These are phyloP conservation scores for Eupeodes latifasciatus DNA, from an alignment of 2,888 invertebrate species.

Conservation along the genomic window DNA sequence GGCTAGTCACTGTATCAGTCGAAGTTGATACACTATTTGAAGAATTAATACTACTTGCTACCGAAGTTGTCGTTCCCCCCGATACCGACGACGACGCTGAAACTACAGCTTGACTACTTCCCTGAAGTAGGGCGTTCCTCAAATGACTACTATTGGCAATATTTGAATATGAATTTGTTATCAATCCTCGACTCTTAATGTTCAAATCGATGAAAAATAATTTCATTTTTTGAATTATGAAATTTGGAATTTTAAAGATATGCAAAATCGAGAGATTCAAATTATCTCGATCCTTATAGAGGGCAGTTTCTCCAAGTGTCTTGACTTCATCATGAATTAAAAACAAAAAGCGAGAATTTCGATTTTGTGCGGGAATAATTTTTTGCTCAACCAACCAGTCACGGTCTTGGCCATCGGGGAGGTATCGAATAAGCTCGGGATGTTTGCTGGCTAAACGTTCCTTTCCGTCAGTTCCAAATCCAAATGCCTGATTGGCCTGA, in stretches of 20 bases:
- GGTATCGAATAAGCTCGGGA: conserved; percentile 88
- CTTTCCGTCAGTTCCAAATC: conserved; percentile 84
- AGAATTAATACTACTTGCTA: conserved; percentile 63
- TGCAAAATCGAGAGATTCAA: conserved; percentile 82
- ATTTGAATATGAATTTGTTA: conserved; percentile 82
- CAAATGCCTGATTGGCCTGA: conserved; percentile 83
- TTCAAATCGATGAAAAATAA: conserved; percentile 83
- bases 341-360: conserved; percentile 87
- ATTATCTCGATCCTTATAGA: conserved; percentile 84
- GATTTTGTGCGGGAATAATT: conserved; percentile 86
- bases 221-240: conserved; percentile 87
- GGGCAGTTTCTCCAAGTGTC: conserved; percentile 86
- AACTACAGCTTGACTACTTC: conserved; percentile 76
- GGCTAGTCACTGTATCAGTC: conserved; percentile 62
- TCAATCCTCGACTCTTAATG: conserved; percentile 83
- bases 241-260: conserved; percentile 86
- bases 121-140: conserved; percentile 82
- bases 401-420: conserved; percentile 88
- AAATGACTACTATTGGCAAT: conserved; percentile 80
- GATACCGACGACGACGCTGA: background rate
- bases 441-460: conserved; percentile 87
- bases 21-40: conserved; percentile 65
- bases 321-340: conserved; percentile 87
- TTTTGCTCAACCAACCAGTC: conserved; percentile 87
- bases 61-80: conserved; percentile 17